These are phyloP conservation scores for Synanthedon vespiformis DNA, from an alignment of 2,888 invertebrate species.

Conservation along the genomic window DNA sequence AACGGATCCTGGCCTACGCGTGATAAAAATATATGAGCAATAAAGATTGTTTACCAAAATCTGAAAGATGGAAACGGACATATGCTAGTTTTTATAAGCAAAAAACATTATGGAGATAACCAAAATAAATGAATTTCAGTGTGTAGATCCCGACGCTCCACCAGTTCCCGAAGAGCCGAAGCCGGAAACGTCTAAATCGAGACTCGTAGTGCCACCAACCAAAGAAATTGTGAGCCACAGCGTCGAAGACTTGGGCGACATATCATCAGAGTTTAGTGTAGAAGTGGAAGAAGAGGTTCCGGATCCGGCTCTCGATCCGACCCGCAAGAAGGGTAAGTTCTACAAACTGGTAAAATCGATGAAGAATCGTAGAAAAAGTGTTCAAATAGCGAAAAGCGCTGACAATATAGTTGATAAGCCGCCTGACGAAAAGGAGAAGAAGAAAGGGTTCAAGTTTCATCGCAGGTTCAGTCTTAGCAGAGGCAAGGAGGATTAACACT, in stretches of 20 bases:
- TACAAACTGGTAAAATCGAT: constrained; percentile 60
- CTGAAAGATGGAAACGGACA: no score
- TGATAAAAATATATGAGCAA: no score
- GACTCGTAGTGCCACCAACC: constrained; percentile 38
- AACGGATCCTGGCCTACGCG: no score
- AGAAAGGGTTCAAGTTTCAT: constrained; percentile 58
- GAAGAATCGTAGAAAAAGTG: constrained; percentile 63
- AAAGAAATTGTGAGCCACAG: constrained; percentile 51
- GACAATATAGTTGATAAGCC: constrained; percentile 49
- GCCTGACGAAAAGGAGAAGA: constrained; percentile 48
- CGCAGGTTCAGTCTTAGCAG: constrained; percentile 58
- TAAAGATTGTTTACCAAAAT: no score
- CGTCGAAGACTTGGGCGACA: constrained; percentile 60
- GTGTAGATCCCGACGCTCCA: constrained; percentile 54
- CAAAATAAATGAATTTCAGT: constrained; percentile 24
- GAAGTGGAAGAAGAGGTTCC: constrained; percentile 54
- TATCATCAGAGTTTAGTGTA: constrained; percentile 63
- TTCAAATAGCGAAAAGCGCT: constrained; percentile 60
- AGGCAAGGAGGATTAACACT: constrained; percentile 52
- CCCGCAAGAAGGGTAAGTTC: constrained; percentile 57
- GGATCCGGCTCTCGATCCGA: constrained; percentile 36
- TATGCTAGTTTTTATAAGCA: no score
- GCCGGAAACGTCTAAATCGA: constrained; percentile 47
- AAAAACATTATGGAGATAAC: no score
- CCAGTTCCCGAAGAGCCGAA: constrained; percentile 40